Evolutionary conservation across 2,797 vertebrate species (phyloP).

Genomic region (Trachurus trachurus): DNA sequence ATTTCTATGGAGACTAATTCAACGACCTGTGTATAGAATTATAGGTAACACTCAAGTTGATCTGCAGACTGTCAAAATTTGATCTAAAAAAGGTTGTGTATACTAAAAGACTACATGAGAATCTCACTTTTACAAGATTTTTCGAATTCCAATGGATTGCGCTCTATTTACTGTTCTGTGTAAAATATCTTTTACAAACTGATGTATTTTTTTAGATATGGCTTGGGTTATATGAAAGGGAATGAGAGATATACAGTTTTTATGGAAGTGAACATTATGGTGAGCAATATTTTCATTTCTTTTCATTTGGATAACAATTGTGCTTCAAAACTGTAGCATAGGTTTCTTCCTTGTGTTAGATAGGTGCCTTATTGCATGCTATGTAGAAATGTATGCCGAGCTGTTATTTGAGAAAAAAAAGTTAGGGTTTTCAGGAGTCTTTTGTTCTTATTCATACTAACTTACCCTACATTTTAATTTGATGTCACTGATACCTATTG

Average conservation of each 20-base stretch:
- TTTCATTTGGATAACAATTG: conserved; percentile 84
- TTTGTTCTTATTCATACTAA: conserved; percentile 86
- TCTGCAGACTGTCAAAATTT: conserved; percentile 76
- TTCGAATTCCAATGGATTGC: conserved; percentile 77
- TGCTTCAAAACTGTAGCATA: conserved; percentile 89
- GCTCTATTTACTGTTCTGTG: conserved; percentile 87
- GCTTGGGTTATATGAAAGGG: conserved; percentile 88
- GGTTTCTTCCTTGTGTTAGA: conserved; percentile 90
- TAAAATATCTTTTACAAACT: conserved; percentile 89
- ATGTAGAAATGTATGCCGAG: conserved; percentile 89
- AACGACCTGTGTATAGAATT: conserved; percentile 79
- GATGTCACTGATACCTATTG: conserved; percentile 77
- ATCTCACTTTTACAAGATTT: conserved; percentile 78
- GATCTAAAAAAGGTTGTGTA: conserved; percentile 79
- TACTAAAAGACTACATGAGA: conserved; percentile 79
- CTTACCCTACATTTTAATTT: conserved; percentile 86
- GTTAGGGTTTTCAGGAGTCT: conserved; percentile 81
- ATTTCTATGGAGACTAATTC: conserved; percentile 77
- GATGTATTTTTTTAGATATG: conserved; percentile 90
- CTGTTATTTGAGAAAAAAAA: conserved; percentile 80
- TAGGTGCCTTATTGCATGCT: conserved; percentile 93
- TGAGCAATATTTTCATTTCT: conserved; percentile 82
- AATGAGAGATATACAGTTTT: conserved; percentile 85
- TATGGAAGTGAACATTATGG: conserved; percentile 86
- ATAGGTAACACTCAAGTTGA: conserved; percentile 77